phyloP scores from a whole-genome alignment of 2,797 vertebrate species.

The Tapera naevia region DNA sequence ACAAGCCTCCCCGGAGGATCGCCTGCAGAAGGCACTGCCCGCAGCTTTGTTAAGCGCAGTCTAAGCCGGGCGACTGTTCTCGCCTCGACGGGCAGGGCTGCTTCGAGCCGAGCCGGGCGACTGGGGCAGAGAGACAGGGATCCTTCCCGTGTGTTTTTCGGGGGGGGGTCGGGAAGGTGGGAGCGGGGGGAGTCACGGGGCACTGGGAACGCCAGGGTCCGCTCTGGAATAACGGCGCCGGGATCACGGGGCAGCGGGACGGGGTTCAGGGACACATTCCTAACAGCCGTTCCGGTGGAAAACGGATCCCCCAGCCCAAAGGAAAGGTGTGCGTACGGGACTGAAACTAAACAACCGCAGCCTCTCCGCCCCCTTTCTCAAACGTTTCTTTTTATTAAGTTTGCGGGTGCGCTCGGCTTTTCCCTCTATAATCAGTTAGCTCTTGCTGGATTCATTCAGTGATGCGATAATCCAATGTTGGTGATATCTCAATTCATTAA shows the following conservation, averaged over 20 bases:
- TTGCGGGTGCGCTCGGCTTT: slow-evolving; percentile 28
- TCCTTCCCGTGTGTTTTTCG: no score
- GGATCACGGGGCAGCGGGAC: neutral
- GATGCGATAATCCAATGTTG: slow-evolving; percentile 50
- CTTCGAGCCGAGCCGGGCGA: neutral
- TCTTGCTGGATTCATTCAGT: slow-evolving; percentile 59
- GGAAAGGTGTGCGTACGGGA: neutral
- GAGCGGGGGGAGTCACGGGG: no score
- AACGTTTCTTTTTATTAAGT: slow-evolving; percentile 20
- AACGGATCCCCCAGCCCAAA: neutral
- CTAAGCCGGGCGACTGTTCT: neutral
- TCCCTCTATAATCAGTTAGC: slow-evolving; percentile 52
- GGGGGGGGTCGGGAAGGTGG: no score
- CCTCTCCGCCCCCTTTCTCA: neutral
- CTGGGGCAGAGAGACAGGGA: no score
- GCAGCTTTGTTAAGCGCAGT: neutral
- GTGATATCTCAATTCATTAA: slow-evolving; percentile 62
- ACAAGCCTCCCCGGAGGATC: neutral
- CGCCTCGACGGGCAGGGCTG: no score
- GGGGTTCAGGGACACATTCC: neutral
- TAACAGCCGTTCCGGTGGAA: neutral
- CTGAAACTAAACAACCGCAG: neutral
- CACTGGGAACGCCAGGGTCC: no score
- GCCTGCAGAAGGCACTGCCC: neutral
- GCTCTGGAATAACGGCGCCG: neutral